phyloP scores from a whole-genome alignment of 1,140 invertebrate species.

The Sweltsa coloradensis region DNA sequence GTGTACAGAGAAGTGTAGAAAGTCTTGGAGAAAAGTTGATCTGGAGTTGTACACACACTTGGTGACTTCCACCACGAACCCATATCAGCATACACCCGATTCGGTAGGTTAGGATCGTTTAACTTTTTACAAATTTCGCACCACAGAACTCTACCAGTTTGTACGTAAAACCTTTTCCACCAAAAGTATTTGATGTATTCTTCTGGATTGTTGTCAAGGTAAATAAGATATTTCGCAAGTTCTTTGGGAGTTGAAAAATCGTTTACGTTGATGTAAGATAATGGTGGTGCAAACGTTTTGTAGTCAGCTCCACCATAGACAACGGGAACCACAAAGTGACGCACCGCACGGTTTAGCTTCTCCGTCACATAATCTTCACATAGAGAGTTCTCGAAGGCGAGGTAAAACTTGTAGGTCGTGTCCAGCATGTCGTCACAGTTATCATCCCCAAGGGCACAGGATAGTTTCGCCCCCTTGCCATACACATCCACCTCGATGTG shows the following conservation, averaged over 20 bases:
- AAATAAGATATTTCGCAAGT: slow-evolving; percentile 26
- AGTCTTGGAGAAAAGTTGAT: no score
- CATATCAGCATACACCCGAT: no score
- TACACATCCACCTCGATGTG: slow-evolving; percentile 40
- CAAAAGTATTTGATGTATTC: slow-evolving; percentile 47
- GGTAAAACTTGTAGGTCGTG: slow-evolving; percentile 26
- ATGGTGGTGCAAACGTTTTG: slow-evolving; percentile 18
- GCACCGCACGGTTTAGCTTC: no score
- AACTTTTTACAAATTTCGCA: no score
- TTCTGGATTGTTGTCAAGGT: slow-evolving; percentile 37
- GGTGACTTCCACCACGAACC: no score
- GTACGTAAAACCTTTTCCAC: slow-evolving; percentile 54
- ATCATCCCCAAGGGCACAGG: slow-evolving; percentile 25
- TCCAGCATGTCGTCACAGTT: slow-evolving; percentile 16
- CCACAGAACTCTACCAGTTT: no score
- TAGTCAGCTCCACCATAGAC: slow-evolving; percentile 17
- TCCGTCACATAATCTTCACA: slow-evolving; percentile 37
- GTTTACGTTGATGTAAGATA: slow-evolving; percentile 28
- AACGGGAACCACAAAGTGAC: slow-evolving; percentile 24
- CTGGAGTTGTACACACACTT: no score
- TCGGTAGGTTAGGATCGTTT: no score
- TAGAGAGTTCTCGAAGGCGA: slow-evolving; percentile 29
- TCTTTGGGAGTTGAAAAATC: slow-evolving; percentile 23
- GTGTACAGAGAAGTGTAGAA: no score
- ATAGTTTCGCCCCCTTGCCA: slow-evolving; percentile 34